phyloP scores from a whole-genome alignment of 2,113 vertebrate genomes.

The Cercopithecus mona region DNA sequence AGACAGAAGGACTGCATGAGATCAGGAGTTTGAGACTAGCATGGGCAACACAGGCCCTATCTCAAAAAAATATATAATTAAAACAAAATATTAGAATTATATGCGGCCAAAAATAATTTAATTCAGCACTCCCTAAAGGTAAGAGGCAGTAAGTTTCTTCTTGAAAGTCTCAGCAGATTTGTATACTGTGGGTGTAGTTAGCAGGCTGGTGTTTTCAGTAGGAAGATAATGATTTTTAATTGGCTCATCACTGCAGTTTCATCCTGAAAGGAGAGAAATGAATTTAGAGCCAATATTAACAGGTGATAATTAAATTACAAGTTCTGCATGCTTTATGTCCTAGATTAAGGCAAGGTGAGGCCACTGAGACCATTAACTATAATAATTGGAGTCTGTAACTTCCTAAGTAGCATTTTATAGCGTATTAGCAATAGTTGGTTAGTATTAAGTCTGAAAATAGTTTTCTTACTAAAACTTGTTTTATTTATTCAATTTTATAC shows the following conservation, averaged over 20 bases:
- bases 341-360: constrained; percentile 77
- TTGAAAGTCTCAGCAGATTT: constrained; percentile 73
- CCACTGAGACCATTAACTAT: constrained; percentile 81
- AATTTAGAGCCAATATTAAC: constrained; percentile 84
- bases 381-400: constrained; percentile 77
- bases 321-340: constrained; percentile 79
- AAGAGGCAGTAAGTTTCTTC: constrained; percentile 70
- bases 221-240: constrained; percentile 83
- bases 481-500: constrained; percentile 28
- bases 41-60: not conserved
- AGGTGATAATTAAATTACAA: constrained; percentile 85
- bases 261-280: constrained; percentile 82
- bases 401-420: constrained; percentile 80
- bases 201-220: constrained; percentile 77
- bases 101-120: constrained; percentile 76
- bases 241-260: constrained; percentile 81
- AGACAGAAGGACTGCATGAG: not conserved
- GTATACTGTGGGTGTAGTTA: constrained; percentile 69
- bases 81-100: not conserved
- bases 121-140: constrained; percentile 75
- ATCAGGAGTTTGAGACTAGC: not conserved
- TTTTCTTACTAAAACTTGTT: constrained; percentile 72
- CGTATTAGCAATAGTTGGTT: constrained; percentile 78
- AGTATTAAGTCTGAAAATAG: constrained; percentile 79
- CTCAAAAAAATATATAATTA: constrained; percentile 49